These are phyloP conservation scores for Oryzias dopingdopingensis DNA, from an alignment of 2,797 vertebrate genomes.

Conservation along the genomic window DNA sequence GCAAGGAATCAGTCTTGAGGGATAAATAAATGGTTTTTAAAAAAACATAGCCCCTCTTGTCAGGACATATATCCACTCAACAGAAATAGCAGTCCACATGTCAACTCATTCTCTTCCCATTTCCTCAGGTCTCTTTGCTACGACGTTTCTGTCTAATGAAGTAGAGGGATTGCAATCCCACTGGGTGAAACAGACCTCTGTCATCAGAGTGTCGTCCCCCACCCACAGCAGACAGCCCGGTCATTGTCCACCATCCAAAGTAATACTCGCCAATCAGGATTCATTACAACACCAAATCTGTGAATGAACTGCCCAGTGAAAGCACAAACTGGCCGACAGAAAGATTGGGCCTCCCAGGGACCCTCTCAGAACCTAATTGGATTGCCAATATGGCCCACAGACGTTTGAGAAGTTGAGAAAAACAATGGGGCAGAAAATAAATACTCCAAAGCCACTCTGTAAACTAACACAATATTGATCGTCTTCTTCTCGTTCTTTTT, in stretches of 20 bases:
- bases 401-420: constrained; percentile 67
- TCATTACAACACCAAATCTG: constrained; percentile 66
- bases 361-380: constrained; percentile 71
- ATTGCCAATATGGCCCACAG: constrained; percentile 74
- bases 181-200: constrained; percentile 45
- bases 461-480: constrained; percentile 81
- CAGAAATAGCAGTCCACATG: constrained; percentile 63
- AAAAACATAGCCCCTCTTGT: constrained; percentile 70
- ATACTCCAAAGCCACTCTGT: constrained; percentile 70
- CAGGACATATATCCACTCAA: constrained; percentile 74
- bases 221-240: constrained; percentile 46
- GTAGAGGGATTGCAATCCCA: constrained; percentile 60
- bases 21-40: constrained; percentile 76
- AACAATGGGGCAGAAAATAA: constrained; percentile 76
- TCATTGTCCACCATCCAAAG: constrained; percentile 57
- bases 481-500: constrained; percentile 72
- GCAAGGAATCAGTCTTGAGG: constrained; percentile 67
- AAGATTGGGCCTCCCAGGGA: constrained; percentile 58
- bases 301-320: constrained; percentile 57
- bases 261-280: constrained; percentile 66
- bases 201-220: constrained; percentile 55
- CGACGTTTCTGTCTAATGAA: constrained; percentile 73
- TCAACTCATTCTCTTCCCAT: constrained; percentile 68
- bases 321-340: constrained; percentile 51
- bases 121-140: constrained; percentile 56